These are phyloP conservation scores for Hydrozoanthus tunicans DNA, from an alignment of 64 coral and sea anemone species.

Conservation along the genomic window DNA sequence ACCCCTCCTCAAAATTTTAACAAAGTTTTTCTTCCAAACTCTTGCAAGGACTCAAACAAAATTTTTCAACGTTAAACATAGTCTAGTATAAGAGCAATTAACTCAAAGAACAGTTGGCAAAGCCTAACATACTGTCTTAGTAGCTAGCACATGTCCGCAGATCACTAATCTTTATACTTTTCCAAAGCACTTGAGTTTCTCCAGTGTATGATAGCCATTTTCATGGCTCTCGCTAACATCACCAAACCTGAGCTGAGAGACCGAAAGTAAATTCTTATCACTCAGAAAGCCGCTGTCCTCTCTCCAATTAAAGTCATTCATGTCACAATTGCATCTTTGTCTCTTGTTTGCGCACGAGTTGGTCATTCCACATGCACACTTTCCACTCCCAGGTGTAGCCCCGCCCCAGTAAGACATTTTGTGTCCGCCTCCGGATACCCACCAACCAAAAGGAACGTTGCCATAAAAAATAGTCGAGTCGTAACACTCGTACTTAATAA, in stretches of 20 bases:
- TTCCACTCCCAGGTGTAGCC: not conserved
- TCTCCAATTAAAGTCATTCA: constrained; percentile 2
- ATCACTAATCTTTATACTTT: too few species aligned
- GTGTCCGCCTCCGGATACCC: constrained; percentile 5
- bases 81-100: too few species aligned
- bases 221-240: not conserved
- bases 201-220: not conserved
- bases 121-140: too few species aligned
- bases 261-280: constrained; percentile 57
- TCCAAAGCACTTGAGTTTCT: not conserved
- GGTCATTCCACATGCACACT: not conserved
- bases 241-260: constrained; percentile 4
- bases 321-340: constrained; percentile 49
- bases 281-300: constrained; percentile 62
- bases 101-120: too few species aligned
- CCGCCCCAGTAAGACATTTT: not conserved
- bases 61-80: too few species aligned
- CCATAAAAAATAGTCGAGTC: not conserved
- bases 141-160: too few species aligned
- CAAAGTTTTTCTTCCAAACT: too few species aligned
- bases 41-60: too few species aligned
- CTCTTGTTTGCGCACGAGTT: not conserved
- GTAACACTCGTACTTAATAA: not conserved
- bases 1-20: too few species aligned
- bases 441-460: not conserved